A percentile compares a stretch with the other conserved stretches of the same genome.
Conservation (phyloP, 2,113 vertebrate species). For the Oxygymnocypris stewartii region DNA sequence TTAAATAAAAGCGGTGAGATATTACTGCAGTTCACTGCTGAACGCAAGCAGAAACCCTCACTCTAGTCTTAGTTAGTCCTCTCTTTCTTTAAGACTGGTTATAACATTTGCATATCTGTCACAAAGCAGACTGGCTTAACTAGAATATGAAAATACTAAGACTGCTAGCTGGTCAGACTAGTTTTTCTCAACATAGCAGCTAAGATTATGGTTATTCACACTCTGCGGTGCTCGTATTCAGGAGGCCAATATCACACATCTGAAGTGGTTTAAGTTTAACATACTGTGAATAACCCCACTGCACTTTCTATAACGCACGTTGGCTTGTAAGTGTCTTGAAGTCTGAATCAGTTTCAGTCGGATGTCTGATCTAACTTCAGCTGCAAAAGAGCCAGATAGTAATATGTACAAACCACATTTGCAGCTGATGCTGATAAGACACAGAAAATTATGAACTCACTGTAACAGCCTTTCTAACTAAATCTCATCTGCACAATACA, state of each 20-base stretch:
- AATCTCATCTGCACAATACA: too few species aligned
- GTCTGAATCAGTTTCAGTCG: background rate
- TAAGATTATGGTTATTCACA: too few species aligned
- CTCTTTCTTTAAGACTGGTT: background rate
- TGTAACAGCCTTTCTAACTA: too few species aligned
- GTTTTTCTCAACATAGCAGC: too few species aligned
- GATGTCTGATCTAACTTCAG: background rate
- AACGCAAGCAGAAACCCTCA: background rate
- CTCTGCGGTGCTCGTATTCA: too few species aligned
- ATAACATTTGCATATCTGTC: too few species aligned
- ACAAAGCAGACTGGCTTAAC: too few species aligned
- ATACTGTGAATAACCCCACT: background rate
- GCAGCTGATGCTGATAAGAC: background rate
- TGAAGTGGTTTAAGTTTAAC: too few species aligned
- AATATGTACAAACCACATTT: background rate
- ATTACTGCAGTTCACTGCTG: background rate
- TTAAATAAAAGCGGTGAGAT: background rate
- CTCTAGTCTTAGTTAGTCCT: background rate
- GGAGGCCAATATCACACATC: background rate
- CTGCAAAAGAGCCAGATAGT: background rate
- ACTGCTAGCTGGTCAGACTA: too few species aligned
- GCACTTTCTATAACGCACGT: too few species aligned
- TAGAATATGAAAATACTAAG: too few species aligned
- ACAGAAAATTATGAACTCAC: background rate
- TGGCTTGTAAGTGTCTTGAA: background rate